These are phyloP conservation scores for Euwallacea similis DNA, from an alignment of 1,140 invertebrate genomes.

Conservation along the genomic window DNA sequence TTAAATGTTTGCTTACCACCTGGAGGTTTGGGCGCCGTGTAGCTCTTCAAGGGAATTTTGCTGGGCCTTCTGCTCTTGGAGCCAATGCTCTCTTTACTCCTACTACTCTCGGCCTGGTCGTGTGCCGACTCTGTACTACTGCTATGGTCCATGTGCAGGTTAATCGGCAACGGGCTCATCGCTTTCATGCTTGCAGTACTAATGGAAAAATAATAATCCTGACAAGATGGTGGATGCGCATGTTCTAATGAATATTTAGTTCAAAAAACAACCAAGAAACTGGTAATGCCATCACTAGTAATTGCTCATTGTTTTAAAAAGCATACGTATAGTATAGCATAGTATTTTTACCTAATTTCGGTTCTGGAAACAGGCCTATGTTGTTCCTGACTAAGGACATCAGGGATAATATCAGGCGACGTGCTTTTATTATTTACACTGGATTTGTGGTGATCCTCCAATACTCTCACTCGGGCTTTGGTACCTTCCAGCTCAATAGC, in stretches of 20 bases:
- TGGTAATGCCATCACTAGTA: too few species aligned
- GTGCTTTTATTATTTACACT: conserved; percentile 29
- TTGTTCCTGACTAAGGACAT: conserved; percentile 50
- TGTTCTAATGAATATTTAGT: not conserved
- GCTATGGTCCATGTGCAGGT: conserved; percentile 59
- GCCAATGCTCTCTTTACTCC: conserved; percentile 37
- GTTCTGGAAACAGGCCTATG: conserved; percentile 29
- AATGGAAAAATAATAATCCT: conserved; percentile 17
- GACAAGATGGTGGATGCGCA: not conserved
- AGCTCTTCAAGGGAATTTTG: conserved; percentile 67
- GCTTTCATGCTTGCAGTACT: conserved; percentile 59
- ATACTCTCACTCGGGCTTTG: conserved; percentile 68
- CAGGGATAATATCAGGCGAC: conserved; percentile 55
- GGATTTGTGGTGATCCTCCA: conserved; percentile 60
- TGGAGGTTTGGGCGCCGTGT: conserved; percentile 62
- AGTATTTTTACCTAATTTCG: conserved; percentile 33
- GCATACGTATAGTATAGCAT: too few species aligned
- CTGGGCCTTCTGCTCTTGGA: conserved; percentile 60
- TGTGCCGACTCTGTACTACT: conserved; percentile 67
- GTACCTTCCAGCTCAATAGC: conserved; percentile 81
- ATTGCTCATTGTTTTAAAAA: too few species aligned
- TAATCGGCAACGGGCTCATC: conserved; percentile 60
- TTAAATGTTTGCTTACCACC: conserved; percentile 33
- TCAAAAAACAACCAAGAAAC: not conserved
- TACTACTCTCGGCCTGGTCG: conserved; percentile 56